Evolutionary conservation across 1,140 invertebrate species (phyloP).

Genomic region (Scaptomyza hsui): DNA sequence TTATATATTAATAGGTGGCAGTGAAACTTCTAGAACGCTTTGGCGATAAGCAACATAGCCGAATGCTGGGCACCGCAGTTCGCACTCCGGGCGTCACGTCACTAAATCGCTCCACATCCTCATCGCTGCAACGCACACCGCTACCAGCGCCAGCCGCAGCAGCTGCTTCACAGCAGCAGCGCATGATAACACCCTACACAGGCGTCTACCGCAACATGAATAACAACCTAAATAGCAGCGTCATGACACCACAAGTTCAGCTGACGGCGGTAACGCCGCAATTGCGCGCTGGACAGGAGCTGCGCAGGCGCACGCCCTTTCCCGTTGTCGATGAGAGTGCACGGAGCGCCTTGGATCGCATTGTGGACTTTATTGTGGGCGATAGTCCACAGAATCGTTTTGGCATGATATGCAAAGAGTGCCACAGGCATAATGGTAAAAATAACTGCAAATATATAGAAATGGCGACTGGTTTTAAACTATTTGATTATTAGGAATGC

Average conservation of each 20-base stretch:
- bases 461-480: too few species aligned
- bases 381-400: constrained; percentile 97
- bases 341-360: constrained; percentile 90
- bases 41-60: constrained; percentile 69
- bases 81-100: constrained; percentile 13
- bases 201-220: constrained; percentile 84
- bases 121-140: constrained; percentile 40
- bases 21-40: constrained; percentile 76
- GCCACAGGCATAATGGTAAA: constrained; percentile 94
- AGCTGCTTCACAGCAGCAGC: constrained; percentile 38
- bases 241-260: constrained; percentile 55
- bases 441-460: background rate
- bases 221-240: constrained; percentile 82
- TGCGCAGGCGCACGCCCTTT: constrained; percentile 78
- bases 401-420: constrained; percentile 96
- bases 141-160: constrained; percentile 17
- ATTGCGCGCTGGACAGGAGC: constrained; percentile 56
- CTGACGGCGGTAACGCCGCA: constrained; percentile 46
- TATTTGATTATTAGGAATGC: constrained; percentile 89
- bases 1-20: constrained; percentile 58
- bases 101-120: constrained; percentile 26
- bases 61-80: constrained; percentile 20
- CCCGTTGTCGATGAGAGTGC: constrained; percentile 85
- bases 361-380: constrained; percentile 97
- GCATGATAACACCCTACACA: constrained; percentile 79